Percentiles rank a stretch among this genome's conserved stretches.
Evolutionary conservation across 2,888 invertebrate species (phyloP).

Genomic region (Netelia melanura): DNA sequence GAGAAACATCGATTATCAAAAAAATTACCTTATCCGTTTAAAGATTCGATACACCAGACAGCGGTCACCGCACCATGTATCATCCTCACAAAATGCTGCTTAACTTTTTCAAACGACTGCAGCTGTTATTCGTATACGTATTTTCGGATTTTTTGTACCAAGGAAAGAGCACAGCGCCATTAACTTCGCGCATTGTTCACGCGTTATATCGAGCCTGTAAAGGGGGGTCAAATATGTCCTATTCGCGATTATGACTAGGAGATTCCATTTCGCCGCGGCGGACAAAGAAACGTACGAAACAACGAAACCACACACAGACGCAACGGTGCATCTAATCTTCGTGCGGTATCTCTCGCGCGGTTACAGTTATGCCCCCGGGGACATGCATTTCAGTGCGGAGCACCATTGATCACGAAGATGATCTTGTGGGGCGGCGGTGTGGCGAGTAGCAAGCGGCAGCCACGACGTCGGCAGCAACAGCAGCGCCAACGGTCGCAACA

Average conservation of each 20-base stretch:
- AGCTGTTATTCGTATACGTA: too few relatives aligned
- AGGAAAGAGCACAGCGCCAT: neutral
- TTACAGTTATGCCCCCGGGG: conserved; percentile 82
- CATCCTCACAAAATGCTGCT: too few relatives aligned
- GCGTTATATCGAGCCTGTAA: neutral
- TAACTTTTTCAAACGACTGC: too few relatives aligned
- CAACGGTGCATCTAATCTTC: conserved; percentile 82
- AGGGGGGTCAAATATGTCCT: neutral
- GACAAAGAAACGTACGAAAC: conserved; percentile 19
- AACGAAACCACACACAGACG: conserved; percentile 70
- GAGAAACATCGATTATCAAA: too few relatives aligned
- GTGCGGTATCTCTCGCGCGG: conserved; percentile 73
- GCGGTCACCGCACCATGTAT: too few relatives aligned
- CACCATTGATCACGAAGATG: conserved; percentile 79
- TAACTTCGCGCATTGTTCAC: neutral
- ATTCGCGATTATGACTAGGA: neutral
- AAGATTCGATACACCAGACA: too few relatives aligned
- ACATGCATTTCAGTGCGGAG: conserved; percentile 75
- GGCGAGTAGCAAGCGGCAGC: conserved; percentile 48
- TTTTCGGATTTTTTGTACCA: too few relatives aligned
- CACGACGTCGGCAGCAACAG: conserved; percentile 30
- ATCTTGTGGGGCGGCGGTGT: conserved; percentile 73
- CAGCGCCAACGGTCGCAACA: conserved; percentile 25
- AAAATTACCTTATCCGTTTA: too few relatives aligned
- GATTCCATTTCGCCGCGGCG: conserved; percentile 14